phyloP scores from a whole-genome alignment of 2,113 vertebrate genomes.

The Sinosuthora webbiana region DNA sequence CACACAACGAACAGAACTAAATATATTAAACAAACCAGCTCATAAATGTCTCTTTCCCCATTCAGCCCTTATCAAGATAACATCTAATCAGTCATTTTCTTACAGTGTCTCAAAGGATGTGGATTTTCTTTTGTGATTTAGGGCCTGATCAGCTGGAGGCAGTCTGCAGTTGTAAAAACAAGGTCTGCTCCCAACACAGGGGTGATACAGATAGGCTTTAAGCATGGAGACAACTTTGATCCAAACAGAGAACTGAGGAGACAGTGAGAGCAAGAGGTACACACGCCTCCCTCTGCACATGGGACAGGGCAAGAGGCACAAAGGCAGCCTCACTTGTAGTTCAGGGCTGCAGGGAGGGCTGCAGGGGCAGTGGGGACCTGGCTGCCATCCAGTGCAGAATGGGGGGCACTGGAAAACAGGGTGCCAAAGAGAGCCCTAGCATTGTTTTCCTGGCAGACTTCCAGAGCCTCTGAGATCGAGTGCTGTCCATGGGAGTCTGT shows the following conservation, averaged over 20 bases:
- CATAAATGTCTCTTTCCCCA: background rate
- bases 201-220: background rate
- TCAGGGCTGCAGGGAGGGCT: background rate
- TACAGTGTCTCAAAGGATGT: background rate
- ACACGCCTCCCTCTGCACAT: background rate
- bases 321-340: background rate
- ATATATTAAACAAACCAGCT: conserved; percentile 47
- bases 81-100: background rate
- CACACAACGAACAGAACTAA: conserved; percentile 40
- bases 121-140: background rate
- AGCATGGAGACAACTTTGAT: background rate
- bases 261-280: background rate
- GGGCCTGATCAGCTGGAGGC: background rate
- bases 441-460: conserved; percentile 1
- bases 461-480: background rate
- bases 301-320: background rate
- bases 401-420: background rate
- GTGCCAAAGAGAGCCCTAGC: background rate
- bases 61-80: conserved; percentile 37
- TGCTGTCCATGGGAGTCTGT: background rate
- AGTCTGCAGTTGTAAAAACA: background rate
- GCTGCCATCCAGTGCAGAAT: background rate
- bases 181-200: background rate
- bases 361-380: background rate
- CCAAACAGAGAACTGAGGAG: conserved; percentile 6